Conservation (phyloP, 2,113 vertebrate genomes). For the Entomyzon cyanotis region DNA sequence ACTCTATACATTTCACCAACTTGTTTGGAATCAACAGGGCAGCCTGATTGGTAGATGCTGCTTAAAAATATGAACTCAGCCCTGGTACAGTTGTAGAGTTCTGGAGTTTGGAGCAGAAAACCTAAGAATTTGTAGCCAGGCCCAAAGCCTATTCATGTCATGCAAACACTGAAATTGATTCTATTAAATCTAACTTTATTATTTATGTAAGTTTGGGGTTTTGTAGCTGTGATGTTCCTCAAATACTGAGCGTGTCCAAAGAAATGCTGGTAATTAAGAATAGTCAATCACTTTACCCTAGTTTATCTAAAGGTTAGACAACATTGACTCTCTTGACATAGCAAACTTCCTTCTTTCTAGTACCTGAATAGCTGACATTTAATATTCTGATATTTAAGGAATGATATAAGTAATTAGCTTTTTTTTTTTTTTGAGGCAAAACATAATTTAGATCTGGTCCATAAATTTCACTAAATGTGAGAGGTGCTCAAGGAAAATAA, state of each 20-base stretch:
- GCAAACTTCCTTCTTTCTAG: not conserved
- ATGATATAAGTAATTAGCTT: not conserved
- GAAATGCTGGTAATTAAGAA: not conserved
- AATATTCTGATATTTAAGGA: not conserved
- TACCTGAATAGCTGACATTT: not conserved
- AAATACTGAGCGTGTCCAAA: not conserved
- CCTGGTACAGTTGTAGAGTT: not conserved
- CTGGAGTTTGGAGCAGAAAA: not conserved
- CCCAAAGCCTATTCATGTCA: not conserved
- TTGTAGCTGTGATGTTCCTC: not conserved
- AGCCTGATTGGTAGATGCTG: not conserved
- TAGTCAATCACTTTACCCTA: not conserved
- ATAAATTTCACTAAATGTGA: not conserved
- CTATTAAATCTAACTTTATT: not conserved
- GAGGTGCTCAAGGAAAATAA: not conserved
- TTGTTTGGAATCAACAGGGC: not conserved
- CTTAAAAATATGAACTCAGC: not conserved
- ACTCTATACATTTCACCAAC: not conserved
- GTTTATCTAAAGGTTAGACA: not conserved
- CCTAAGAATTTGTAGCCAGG: not conserved
- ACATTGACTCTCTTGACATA: not conserved
- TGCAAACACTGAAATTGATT: not conserved
- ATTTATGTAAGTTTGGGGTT: not conserved
- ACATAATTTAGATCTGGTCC: not conserved
- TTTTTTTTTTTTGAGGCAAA: not conserved